Evolutionary conservation across 2,113 vertebrate genomes (phyloP), one percentile per base, ranked within the genome.

Genomic region (Prietella phreatophila): DNA sequence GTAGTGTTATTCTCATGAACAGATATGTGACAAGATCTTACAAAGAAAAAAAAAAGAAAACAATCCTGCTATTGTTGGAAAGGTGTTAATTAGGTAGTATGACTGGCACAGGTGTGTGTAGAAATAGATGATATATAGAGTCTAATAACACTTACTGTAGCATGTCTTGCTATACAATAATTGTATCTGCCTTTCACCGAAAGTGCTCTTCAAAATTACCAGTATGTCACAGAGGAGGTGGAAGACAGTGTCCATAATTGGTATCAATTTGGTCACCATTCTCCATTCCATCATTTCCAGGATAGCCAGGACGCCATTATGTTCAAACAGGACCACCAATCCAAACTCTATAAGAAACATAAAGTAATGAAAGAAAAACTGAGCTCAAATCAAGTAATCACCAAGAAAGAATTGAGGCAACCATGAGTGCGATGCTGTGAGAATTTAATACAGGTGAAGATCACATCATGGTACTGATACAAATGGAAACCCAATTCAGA

Each of bases 181-280:
- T 53, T 53, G 81, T 75, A 84, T 88, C 82, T 76, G 55, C 5
- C 82, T 55, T 22, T 19, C 65, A 60, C 25, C 2, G n/a, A 94
- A 91, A 86, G 90, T 83, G 83, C 88, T 67, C 19, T 81, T 90
- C 89, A 91, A 89, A 93, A 92, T 91, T 86, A 88, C 27, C 60
- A 39, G 71, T 85, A 60, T 61, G 53, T 50, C 50, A 78, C 4
- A 1, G 65, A 73, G 80, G n/a, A 10, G 22, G n/a, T 33, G 15
- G 42, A 55, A n/a, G 53, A 39, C 53, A 83, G 8, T 69, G 60
- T 69, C 73, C 33, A 88, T 56, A 10, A 84, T 69, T 50, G 61
- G 9, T 47, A 69, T 25, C 50, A 60, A 63, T 78, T 84, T 39
- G 30, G 71, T 39, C 87, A 78, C 36, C 71, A 39, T 84, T 84